Evolutionary conservation across 2,797 vertebrate species (phyloP).

Genomic region (Pantherophis vulpinus): DNA sequence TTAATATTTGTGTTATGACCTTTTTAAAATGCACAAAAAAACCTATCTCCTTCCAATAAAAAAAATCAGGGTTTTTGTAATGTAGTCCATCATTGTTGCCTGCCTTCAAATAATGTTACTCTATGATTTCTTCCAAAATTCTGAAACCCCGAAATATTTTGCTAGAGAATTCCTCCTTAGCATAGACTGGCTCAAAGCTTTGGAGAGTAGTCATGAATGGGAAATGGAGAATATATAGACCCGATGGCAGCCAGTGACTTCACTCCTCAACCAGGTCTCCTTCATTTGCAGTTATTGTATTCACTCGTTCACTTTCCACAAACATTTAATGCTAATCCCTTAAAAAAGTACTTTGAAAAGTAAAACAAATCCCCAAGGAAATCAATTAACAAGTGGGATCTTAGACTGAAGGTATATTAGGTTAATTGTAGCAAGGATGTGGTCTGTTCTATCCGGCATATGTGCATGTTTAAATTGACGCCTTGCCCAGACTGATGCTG

Average conservation of each 20-base stretch:
- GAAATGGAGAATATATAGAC: background rate
- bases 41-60: background rate
- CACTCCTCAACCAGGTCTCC: background rate
- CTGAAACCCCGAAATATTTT: background rate
- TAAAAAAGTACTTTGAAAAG: background rate
- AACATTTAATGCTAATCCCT: background rate
- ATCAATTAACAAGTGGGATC: background rate
- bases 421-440: slow-evolving; percentile 14
- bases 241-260: background rate
- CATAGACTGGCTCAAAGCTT: background rate
- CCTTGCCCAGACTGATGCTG: slow-evolving; percentile 7
- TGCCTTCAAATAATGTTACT: background rate
- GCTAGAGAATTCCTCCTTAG: background rate
- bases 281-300: background rate
- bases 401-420: background rate
- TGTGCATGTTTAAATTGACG: background rate
- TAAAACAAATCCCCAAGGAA: background rate
- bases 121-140: background rate
- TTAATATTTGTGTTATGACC: background rate
- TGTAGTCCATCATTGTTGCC: background rate
- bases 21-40: background rate
- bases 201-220: background rate
- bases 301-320: background rate
- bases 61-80: background rate
- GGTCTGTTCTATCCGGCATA: slow-evolving; percentile 13